These are phyloP conservation scores for Chrysomela aeneicollis DNA, from an alignment of 2,888 invertebrate genomes.

Conservation along the genomic window DNA sequence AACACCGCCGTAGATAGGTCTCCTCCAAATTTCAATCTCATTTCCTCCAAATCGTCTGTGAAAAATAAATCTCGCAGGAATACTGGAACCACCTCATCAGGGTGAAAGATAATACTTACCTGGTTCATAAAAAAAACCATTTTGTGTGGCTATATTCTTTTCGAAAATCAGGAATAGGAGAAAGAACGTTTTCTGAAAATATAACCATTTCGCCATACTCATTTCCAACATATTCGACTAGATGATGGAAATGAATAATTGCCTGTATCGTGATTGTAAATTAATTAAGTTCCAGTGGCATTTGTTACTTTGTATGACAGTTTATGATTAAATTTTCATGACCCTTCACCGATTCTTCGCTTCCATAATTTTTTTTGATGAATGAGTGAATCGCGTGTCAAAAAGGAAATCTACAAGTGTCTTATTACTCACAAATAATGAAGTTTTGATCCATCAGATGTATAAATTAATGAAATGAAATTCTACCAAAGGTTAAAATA, in stretches of 20 bases:
- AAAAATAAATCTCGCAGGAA: not conserved
- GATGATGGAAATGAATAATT: not conserved
- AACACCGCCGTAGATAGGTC: slow-evolving; percentile 54
- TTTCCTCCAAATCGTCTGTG: slow-evolving; percentile 40
- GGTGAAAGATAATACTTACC: not conserved
- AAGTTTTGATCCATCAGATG: too few species aligned
- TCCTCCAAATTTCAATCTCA: slow-evolving; percentile 51
- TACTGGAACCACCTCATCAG: too few species aligned
- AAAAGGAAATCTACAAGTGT: too few species aligned
- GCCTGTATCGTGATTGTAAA: not conserved
- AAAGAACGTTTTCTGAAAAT: not conserved
- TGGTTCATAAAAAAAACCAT: not conserved
- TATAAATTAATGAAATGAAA: too few species aligned
- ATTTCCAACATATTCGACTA: not conserved
- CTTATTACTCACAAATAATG: too few species aligned
- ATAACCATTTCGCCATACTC: not conserved
- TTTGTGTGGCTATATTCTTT: not conserved
- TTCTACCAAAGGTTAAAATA: too few species aligned
- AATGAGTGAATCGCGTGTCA: slow-evolving; percentile 1
- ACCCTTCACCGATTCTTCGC: not conserved
- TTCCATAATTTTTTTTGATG: not conserved
- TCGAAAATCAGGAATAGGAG: not conserved
- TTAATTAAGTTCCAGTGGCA: not conserved
- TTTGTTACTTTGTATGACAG: not conserved
- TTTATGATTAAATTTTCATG: not conserved